Evolutionary conservation across 2,113 vertebrate species (phyloP).

Genomic region (Plotosus lineatus): DNA sequence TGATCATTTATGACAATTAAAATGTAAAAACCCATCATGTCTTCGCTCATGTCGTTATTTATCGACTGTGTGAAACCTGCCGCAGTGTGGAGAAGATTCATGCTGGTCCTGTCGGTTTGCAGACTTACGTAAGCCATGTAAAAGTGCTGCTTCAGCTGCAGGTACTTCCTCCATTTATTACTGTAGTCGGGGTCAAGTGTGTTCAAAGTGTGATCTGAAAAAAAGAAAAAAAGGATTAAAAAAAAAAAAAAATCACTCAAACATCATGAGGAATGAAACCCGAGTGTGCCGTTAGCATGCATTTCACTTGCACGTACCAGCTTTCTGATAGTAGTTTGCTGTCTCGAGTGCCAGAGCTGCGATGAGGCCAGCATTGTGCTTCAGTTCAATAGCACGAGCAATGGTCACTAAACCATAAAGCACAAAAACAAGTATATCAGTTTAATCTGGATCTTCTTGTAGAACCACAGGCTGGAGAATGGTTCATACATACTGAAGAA

Average conservation of each 20-base stretch:
- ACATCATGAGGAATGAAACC: too few species aligned
- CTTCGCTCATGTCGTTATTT: too few species aligned
- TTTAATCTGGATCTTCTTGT: background rate
- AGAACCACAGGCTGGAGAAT: background rate
- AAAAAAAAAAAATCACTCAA: too few species aligned
- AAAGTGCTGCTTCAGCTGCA: slow-evolving; percentile 93
- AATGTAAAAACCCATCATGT: too few species aligned
- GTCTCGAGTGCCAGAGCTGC: slow-evolving; percentile 93
- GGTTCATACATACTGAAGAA: too few species aligned
- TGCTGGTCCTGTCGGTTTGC: too few species aligned
- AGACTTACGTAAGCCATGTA: slow-evolving; percentile 96
- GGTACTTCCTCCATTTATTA: slow-evolving; percentile 95
- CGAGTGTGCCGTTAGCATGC: too few species aligned
- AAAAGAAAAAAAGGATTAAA: background rate
- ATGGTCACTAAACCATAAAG: slow-evolving; percentile 94
- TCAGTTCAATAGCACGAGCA: slow-evolving; percentile 94
- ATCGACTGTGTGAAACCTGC: too few species aligned
- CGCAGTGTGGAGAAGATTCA: too few species aligned
- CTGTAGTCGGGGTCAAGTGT: slow-evolving; percentile 89
- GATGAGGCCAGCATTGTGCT: slow-evolving; percentile 88
- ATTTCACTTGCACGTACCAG: slow-evolving; percentile 75
- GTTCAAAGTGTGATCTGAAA: slow-evolving; percentile 88
- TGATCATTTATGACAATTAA: too few species aligned
- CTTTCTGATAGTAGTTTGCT: slow-evolving; percentile 95
- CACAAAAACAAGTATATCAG: too few species aligned